Base-by-base conservation (phyloP, 92 coral and sea anemone genomes). In the Epizoanthus stellaris region DNA sequence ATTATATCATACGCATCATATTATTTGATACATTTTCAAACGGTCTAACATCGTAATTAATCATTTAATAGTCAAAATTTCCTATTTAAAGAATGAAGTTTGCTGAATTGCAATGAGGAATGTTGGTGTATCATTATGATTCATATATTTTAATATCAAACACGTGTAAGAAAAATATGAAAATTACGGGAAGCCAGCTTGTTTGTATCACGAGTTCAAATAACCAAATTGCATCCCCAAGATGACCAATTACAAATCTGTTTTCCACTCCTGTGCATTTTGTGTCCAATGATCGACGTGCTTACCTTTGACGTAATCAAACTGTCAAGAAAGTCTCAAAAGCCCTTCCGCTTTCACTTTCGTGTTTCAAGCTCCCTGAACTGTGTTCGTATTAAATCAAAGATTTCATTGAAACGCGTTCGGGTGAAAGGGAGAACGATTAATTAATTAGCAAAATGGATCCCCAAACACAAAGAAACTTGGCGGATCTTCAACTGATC, bases 231-330 rank as follows among this genome's bases (percentile, higher is more conserved):
- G 45, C 69, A 64, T 64, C 69, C 69, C 69, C 69, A 64, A 64
- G 17, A 63, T 40, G 45, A 40, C 45, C 45, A 40, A 40, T 40
- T 40, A 40, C 45, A 40, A 40, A 43, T 64, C 30, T 4, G 69
- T 64, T 20, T 64, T 25, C 17, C 69, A 30, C 69, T 64, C 69
- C 39, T 30, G 15, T 64, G 1, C 17, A 6, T 64, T 64, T 64
- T 64, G 30, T 6, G 69, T 64, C 69, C 69, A 64, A 64, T 64
- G 4, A 64, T 25, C 69, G 69, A 64, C 17, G 30, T 64, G 15
- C 69, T 64, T 64, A 64, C 70, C 70, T 9, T 64, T 64, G 70
- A 64, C 70, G 70, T 64, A 64, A 64, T 64, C 70, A 64, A 64
- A 64, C 70, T 3, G 70, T 64, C 30, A 64, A 21, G 17, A 64